phyloP scores from a whole-genome alignment of 2,113 vertebrate species.

The Mormyrus iriodes region DNA sequence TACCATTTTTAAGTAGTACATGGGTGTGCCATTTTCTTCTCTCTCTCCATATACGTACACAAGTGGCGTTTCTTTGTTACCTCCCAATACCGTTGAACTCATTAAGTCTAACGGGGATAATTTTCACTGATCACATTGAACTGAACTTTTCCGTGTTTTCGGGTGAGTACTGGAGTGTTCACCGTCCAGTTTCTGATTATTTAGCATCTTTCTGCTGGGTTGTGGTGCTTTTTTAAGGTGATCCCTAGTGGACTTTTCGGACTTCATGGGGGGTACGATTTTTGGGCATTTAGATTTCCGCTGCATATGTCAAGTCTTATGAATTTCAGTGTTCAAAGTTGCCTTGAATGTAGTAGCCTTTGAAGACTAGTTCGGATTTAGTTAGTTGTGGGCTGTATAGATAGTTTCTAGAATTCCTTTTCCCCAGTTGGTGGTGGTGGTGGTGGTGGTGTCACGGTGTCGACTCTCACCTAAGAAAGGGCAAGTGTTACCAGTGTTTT shows the following conservation, averaged over 20 bases:
- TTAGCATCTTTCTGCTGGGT: background rate
- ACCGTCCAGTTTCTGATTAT: background rate
- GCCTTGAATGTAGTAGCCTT: background rate
- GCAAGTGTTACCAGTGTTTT: background rate
- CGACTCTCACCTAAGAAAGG: background rate
- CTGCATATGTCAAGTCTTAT: background rate
- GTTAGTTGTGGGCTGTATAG: background rate
- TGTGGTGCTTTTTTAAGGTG: background rate
- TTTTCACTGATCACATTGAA: background rate
- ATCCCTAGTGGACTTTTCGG: background rate
- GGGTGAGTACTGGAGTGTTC: background rate
- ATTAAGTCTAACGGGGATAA: background rate
- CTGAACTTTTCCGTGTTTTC: background rate
- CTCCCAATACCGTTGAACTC: background rate
- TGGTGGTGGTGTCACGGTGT: background rate
- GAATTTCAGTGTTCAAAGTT: background rate
- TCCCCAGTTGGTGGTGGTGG: background rate
- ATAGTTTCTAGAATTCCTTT: background rate
- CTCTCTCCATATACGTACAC: background rate
- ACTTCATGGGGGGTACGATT: background rate
- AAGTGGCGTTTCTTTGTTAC: background rate
- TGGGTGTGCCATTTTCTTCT: background rate
- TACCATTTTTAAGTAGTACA: background rate
- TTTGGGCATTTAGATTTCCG: background rate
- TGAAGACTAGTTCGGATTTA: background rate